phyloP scores from a whole-genome alignment of 2,888 invertebrate species.

The Strigamia crassipes region DNA sequence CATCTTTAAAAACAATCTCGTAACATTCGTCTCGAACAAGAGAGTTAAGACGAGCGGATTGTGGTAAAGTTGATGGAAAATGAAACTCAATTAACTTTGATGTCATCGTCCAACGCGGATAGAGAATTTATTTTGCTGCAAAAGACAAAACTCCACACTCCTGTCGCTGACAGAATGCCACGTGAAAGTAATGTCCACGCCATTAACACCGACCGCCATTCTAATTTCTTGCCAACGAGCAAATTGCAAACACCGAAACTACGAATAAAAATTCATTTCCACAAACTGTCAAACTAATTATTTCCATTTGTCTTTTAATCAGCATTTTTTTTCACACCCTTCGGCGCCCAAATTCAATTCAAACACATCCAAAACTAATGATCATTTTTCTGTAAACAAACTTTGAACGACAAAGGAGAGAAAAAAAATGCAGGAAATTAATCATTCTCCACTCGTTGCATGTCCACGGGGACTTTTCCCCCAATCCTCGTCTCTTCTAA shows the following conservation, averaged over 20 bases:
- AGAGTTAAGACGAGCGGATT: not conserved
- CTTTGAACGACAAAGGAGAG: not conserved
- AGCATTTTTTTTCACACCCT: not conserved
- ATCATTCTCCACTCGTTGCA: conserved; percentile 1
- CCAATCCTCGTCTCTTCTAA: not conserved
- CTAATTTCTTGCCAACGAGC: not conserved
- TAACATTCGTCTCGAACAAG: not conserved
- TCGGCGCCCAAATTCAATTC: not conserved
- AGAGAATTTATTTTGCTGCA: not conserved
- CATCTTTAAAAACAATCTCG: not conserved
- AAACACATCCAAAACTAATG: conserved; percentile 1
- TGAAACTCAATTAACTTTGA: conserved; percentile 10
- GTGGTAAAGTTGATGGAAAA: conserved; percentile 10
- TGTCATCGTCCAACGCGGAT: not conserved
- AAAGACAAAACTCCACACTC: not conserved
- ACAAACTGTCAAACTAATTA: not conserved
- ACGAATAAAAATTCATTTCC: not conserved
- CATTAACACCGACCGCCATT: not conserved
- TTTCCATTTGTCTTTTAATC: not conserved
- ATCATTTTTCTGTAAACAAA: conserved; percentile 4
- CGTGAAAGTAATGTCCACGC: not conserved
- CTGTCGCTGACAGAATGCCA: not conserved
- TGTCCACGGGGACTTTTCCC: not conserved
- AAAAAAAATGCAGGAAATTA: not conserved
- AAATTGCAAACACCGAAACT: not conserved